Evolutionary conservation across 1,140 invertebrate species (phyloP), one percentile per base, ranked within the genome.

Genomic region (Delia radicum): DNA sequence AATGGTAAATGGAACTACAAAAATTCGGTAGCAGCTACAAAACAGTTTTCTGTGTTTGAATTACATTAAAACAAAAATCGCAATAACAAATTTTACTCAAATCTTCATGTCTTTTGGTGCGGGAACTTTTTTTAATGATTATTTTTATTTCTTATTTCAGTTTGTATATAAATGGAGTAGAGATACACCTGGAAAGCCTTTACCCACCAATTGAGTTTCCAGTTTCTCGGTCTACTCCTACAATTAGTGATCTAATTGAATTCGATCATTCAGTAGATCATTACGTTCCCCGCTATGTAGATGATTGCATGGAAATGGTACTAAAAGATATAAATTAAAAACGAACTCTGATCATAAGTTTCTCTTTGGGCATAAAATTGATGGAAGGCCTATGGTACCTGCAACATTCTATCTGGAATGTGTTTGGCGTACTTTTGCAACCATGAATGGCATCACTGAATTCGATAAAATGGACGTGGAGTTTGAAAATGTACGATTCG

Each of bases 391-490:
- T 78, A 82, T 98, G 0, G 93, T 95, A 77, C 97, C 97, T 3
- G 96, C 96, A 0, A 97, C 96, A 12, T 95, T 95, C 27, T 99
- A 94, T 81, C 80, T 95, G 74, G 86, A 91, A 6, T 86, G 98
- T 15, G 94, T 94, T 0, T 98, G 96, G 96, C 93, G 95, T 84
- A 94, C 94, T 2, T 82, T 98, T 24, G 93, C 93, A n/a, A 91
- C 94, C 85, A 91, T 95, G 88, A 81, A 82, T 12, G 89, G 90
- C 80, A 92, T 92, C 69, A 87, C 91, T 72, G 82, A 88, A 0
- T 93, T 89, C 79, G 91, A 93, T 37, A 91, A 95, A 80, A 87
- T 95, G 7, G 90, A 93, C 0, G 92, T 98, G 0, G 90, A 94
- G 0, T 96, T 98, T 83, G 93, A 97, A 83, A 91, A 98, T 87